Evolutionary conservation across 1,140 invertebrate genomes (phyloP).

Genomic region (Papilio xuthus): DNA sequence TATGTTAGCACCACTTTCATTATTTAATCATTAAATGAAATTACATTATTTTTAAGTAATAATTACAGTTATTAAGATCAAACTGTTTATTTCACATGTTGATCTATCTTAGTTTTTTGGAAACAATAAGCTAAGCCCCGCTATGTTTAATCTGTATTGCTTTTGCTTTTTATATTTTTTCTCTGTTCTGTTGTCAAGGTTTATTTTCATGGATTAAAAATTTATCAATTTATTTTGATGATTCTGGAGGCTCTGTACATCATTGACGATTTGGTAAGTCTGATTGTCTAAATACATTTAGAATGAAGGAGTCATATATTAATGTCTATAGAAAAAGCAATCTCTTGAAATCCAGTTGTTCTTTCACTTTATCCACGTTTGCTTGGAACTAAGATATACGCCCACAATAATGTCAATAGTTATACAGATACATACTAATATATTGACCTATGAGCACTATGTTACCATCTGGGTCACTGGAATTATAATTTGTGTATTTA

Average conservation of each 20-base stretch:
- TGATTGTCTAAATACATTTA: background rate
- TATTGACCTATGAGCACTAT: background rate
- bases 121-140: background rate
- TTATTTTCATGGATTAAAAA: slow-evolving; percentile 12
- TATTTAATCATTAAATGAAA: background rate
- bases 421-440: background rate
- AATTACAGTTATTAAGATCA: background rate
- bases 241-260: slow-evolving; percentile 19
- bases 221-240: slow-evolving; percentile 12
- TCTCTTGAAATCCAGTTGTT: background rate
- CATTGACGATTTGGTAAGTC: slow-evolving; percentile 31
- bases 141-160: background rate
- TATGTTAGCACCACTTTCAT: background rate
- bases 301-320: background rate
- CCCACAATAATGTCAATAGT: slow-evolving; percentile 7
- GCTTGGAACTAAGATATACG: background rate
- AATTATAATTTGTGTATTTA: too few relatives aligned
- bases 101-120: background rate
- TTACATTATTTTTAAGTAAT: background rate
- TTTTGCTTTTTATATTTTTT: slow-evolving; percentile 4
- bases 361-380: background rate
- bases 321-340: background rate
- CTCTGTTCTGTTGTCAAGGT: slow-evolving; percentile 18
- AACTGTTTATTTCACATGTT: background rate
- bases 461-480: background rate